phyloP scores from a whole-genome alignment of 1,140 invertebrate genomes.

The Aradophagus sp. region DNA sequence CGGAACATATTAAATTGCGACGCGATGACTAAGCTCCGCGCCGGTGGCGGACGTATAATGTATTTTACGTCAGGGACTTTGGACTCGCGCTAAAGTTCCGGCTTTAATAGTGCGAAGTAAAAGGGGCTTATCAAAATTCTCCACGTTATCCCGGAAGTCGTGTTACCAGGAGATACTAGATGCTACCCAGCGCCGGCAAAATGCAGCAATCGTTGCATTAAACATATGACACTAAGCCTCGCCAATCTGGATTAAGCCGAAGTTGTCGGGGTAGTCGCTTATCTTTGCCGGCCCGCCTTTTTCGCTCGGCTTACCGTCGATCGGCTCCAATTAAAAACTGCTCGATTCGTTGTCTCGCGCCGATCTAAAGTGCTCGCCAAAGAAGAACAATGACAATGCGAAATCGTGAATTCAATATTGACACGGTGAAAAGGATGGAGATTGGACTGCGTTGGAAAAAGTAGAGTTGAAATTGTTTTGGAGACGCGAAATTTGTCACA shows the following conservation, averaged over 20 bases:
- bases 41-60: slow-evolving; percentile 33
- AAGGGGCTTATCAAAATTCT: slow-evolving; percentile 58
- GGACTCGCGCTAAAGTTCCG: slow-evolving; percentile 35
- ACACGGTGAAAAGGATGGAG: too few relatives aligned
- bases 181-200: slow-evolving; percentile 45
- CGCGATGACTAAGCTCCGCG: slow-evolving; percentile 33
- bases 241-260: slow-evolving; percentile 43
- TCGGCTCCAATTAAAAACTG: too few relatives aligned
- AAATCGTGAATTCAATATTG: background rate
- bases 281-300: slow-evolving; percentile 33
- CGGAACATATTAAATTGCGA: slow-evolving; percentile 41
- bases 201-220: slow-evolving; percentile 55
- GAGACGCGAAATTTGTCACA: too few relatives aligned
- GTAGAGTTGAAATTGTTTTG: too few relatives aligned
- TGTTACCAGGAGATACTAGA: slow-evolving; percentile 51
- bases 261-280: slow-evolving; percentile 46
- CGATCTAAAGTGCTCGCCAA: too few relatives aligned
- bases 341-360: too few relatives aligned
- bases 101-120: slow-evolving; percentile 52
- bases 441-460: too few relatives aligned
- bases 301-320: too few relatives aligned
- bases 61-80: slow-evolving; percentile 42
- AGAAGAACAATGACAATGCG: too few relatives aligned
- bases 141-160: slow-evolving; percentile 49
- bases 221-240: slow-evolving; percentile 52